Conservation (phyloP, 1,140 invertebrate genomes). For the Panulirus ornatus region DNA sequence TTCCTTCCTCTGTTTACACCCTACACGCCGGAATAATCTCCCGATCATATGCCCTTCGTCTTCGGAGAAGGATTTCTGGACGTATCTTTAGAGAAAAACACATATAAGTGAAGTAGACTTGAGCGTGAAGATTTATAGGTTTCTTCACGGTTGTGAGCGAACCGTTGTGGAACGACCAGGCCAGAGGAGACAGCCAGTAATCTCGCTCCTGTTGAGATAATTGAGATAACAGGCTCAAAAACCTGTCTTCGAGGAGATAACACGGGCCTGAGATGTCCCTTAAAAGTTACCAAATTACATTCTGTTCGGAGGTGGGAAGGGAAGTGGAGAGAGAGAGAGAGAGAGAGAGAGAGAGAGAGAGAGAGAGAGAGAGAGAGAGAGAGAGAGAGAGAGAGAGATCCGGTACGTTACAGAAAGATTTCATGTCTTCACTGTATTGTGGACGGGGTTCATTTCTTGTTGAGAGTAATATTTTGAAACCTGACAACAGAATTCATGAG, state of each 20-base stretch:
- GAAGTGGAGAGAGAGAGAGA: not conserved
- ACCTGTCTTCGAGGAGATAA: slow-evolving; percentile 51
- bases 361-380: not conserved
- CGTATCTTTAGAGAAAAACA: not conserved
- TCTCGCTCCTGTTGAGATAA: slow-evolving; percentile 61
- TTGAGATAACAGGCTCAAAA: slow-evolving; percentile 47
- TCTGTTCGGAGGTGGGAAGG: slow-evolving; percentile 1
- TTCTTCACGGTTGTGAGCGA: not conserved
- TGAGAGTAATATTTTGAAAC: too few species aligned
- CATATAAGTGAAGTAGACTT: not conserved
- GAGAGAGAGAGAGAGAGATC: not conserved
- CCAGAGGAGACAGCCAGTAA: not conserved
- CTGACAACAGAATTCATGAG: too few species aligned
- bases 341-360: not conserved
- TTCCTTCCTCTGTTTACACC: too few species aligned
- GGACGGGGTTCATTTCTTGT: too few species aligned
- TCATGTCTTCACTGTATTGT: too few species aligned
- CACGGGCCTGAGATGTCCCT: not conserved
- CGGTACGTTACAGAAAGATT: too few species aligned
- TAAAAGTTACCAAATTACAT: slow-evolving; percentile 13
- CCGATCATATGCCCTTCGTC: too few species aligned
- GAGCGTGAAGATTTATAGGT: not conserved
- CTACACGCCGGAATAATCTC: too few species aligned
- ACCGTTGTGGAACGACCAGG: not conserved
- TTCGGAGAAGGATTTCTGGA: too few species aligned